Percentiles rank a stretch among this genome's conserved stretches.
These are phyloP conservation scores for Thymelicus acteon DNA, from an alignment of 2,888 invertebrate species.

Conservation along the genomic window DNA sequence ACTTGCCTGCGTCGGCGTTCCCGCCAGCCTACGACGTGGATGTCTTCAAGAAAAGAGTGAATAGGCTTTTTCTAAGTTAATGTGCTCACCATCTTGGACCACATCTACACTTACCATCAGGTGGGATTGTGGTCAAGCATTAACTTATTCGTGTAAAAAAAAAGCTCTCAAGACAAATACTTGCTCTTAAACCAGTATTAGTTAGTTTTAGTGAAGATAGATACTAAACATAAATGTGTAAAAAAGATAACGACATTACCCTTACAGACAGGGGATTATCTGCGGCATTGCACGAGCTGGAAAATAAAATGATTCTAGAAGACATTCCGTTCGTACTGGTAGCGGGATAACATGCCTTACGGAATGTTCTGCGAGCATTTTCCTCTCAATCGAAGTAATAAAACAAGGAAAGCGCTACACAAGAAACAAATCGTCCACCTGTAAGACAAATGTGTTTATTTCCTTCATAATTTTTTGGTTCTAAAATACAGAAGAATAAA, in stretches of 20 bases:
- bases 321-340: slow-evolving; percentile 46
- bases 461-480: slow-evolving; percentile 24
- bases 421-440: slow-evolving; percentile 23
- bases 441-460: slow-evolving; percentile 31
- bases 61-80: no score
- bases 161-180: no score
- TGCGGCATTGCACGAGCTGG: slow-evolving; percentile 56
- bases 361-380: slow-evolving; percentile 44
- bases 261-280: slow-evolving; percentile 65
- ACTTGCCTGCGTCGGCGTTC: no score
- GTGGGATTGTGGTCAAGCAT: no score
- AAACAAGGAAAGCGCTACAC: slow-evolving; percentile 28
- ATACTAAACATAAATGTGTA: neutral
- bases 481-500: neutral
- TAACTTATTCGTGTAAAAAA: no score
- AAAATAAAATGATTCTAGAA: slow-evolving; percentile 59
- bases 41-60: no score
- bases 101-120: no score
- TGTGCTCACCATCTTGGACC: no score
- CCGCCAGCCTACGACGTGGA: no score
- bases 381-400: slow-evolving; percentile 34
- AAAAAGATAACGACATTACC: slow-evolving; percentile 44
- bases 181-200: no score
- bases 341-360: slow-evolving; percentile 58
- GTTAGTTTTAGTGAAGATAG: no score